Evolutionary conservation across 2,888 invertebrate genomes (phyloP).

Genomic region (Pimpla rufipes): DNA sequence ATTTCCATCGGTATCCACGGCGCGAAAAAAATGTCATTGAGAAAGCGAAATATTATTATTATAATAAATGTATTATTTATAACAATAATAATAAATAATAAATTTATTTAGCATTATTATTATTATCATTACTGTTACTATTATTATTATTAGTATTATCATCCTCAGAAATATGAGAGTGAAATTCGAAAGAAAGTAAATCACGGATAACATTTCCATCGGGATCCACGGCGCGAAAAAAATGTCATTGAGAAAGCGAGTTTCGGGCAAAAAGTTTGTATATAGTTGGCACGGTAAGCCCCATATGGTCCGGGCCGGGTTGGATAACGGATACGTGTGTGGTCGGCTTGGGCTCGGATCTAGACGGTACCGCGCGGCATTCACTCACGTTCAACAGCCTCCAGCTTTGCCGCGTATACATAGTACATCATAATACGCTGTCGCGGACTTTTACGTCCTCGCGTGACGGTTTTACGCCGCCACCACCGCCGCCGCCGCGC

Average conservation of each 20-base stretch:
- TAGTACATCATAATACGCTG: slow-evolving; percentile 5
- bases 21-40: neutral
- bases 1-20: neutral
- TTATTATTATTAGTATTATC: too few species aligned
- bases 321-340: neutral
- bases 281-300: neutral
- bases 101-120: too few species aligned
- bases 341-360: neutral
- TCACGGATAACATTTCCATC: neutral
- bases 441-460: neutral
- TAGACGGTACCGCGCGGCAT: neutral
- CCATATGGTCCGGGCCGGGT: neutral
- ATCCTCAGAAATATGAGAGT: too few species aligned
- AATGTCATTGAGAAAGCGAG: neutral
- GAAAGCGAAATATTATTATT: too few species aligned
- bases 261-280: neutral
- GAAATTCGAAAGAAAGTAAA: too few species aligned
- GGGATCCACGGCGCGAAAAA: neutral
- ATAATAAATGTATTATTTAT: too few species aligned
- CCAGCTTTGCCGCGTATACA: neutral
- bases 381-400: neutral
- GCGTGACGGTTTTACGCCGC: neutral
- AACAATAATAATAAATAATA: too few species aligned
- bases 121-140: too few species aligned
- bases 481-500: too few species aligned